A percentile compares a stretch with the other conserved stretches of the same genome.
phyloP scores from a whole-genome alignment of 2,888 invertebrate genomes.

The Lochmaea crataegi region DNA sequence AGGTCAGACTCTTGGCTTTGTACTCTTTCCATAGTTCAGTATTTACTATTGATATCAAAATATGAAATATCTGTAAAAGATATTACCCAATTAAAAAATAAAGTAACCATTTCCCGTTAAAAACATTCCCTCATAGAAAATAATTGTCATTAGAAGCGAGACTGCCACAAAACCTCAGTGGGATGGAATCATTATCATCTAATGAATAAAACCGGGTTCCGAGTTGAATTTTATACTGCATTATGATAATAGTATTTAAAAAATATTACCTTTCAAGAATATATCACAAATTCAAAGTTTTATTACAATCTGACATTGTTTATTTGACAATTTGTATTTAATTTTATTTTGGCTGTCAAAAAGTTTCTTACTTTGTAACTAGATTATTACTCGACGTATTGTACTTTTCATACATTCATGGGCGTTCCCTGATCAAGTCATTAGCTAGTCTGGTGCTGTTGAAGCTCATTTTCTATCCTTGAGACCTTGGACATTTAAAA shows the following conservation, averaged over 20 bases:
- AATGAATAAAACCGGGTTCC: too few relatives aligned
- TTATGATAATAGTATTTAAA: not conserved
- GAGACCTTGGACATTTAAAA: too few relatives aligned
- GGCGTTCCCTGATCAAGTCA: too few relatives aligned
- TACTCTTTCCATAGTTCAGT: not conserved
- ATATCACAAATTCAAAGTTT: not conserved
- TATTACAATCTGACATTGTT: not conserved
- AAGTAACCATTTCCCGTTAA: too few relatives aligned
- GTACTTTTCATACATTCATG: too few relatives aligned
- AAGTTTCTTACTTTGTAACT: not conserved
- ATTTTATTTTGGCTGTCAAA: not conserved
- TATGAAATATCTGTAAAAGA: not conserved
- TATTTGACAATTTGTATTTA: not conserved
- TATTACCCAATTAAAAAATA: not conserved
- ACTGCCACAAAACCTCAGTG: too few relatives aligned
- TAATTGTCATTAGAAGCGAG: too few relatives aligned
- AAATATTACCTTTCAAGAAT: not conserved
- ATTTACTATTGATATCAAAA: not conserved
- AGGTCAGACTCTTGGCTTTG: conserved; percentile 41
- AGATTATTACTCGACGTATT: not conserved
- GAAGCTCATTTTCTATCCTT: too few relatives aligned
- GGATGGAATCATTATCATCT: too few relatives aligned
- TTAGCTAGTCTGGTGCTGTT: too few relatives aligned
- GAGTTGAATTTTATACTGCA: too few relatives aligned
- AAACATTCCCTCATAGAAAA: too few relatives aligned